Percentiles rank a stretch among this genome's conserved stretches.
Conservation (phyloP, 2,888 invertebrate species). For the Melikaiella ostensackeni region DNA sequence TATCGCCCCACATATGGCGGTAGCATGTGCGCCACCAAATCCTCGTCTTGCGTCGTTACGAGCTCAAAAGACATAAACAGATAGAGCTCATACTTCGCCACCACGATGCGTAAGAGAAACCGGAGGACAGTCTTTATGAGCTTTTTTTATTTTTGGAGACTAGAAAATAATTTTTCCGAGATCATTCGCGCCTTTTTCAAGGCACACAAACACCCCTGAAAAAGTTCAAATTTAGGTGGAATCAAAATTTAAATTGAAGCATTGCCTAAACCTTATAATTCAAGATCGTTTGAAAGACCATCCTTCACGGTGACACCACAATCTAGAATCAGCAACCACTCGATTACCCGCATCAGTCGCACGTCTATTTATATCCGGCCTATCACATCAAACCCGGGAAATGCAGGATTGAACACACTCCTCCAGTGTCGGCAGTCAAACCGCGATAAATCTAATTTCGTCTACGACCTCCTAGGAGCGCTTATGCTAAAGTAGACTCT, state of each 20-base stretch:
- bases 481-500: constrained; percentile 34
- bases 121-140: not conserved
- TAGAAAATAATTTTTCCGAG: not conserved
- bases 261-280: not conserved
- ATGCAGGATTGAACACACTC: constrained; percentile 21
- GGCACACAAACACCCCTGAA: not conserved
- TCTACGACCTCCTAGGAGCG: not conserved
- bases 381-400: constrained; percentile 11
- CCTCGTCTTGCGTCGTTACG: constrained; percentile 54
- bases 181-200: not conserved
- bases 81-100: constrained; percentile 46
- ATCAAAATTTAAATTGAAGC: not conserved
- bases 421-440: constrained; percentile 30
- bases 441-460: constrained; percentile 38
- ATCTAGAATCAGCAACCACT: constrained; percentile 21
- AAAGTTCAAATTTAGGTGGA: too few relatives aligned
- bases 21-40: constrained; percentile 70
- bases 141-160: not conserved
- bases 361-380: constrained; percentile 28
- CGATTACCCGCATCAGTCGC: constrained; percentile 13
- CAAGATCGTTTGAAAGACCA: not conserved
- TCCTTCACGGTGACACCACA: constrained; percentile 7
- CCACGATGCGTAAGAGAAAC: not conserved
- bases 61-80: constrained; percentile 58
- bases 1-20: constrained; percentile 75